A percentile compares a stretch with the other conserved stretches of the same genome.
Evolutionary conservation across 2,888 invertebrate genomes (phyloP).

Genomic region (Chloroclystis v-ata): DNA sequence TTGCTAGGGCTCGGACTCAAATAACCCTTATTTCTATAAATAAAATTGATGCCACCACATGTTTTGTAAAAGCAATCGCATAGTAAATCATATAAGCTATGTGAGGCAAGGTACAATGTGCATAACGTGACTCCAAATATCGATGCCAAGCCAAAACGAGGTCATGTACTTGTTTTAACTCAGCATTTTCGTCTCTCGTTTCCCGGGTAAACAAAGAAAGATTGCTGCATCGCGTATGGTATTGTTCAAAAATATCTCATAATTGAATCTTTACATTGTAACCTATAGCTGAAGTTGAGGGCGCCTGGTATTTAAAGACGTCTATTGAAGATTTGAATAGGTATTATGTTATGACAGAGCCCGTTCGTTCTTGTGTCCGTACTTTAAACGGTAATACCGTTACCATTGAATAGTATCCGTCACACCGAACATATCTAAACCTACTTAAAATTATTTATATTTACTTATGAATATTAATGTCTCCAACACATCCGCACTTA

Average conservation of each 20-base stretch:
- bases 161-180: conserved; percentile 27
- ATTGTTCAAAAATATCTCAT: conserved; percentile 65
- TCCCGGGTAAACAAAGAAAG: conserved; percentile 58
- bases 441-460: conserved; percentile 40
- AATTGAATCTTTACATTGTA: conserved; percentile 66
- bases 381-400: conserved; percentile 27
- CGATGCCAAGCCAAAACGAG: conserved; percentile 14
- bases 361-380: conserved; percentile 22
- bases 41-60: too few species aligned
- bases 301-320: conserved; percentile 34
- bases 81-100: too few species aligned
- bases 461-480: conserved; percentile 49
- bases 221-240: conserved; percentile 55
- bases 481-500: conserved; percentile 18
- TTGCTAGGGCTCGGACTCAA: background rate
- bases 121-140: conserved; percentile 17
- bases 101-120: too few species aligned
- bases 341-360: conserved; percentile 14
- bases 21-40: too few species aligned
- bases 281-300: conserved; percentile 44
- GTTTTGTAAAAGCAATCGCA: too few species aligned
- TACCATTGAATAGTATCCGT: conserved; percentile 26
- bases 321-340: conserved; percentile 20
- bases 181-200: conserved; percentile 53
- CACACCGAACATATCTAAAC: conserved; percentile 33